Conservation (phyloP, 2,797 vertebrate genomes). For the Bufotes viridis region DNA sequence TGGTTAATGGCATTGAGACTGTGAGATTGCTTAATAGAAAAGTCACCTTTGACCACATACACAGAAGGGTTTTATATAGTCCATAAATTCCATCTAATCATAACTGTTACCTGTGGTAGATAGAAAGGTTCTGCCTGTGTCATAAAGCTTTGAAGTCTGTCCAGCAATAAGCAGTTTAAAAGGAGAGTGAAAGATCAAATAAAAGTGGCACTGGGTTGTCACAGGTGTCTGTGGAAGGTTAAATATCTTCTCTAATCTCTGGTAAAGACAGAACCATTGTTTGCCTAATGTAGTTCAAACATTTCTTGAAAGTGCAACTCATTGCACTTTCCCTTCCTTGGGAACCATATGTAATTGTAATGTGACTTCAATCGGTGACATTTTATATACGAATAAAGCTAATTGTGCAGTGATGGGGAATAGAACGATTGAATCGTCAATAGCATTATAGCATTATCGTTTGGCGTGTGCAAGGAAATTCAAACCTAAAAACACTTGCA, state of each 20-base stretch:
- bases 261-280: constrained; percentile 45
- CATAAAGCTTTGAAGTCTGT: constrained; percentile 57
- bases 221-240: constrained; percentile 55
- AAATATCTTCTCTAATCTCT: constrained; percentile 41
- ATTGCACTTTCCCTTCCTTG: constrained; percentile 39
- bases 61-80: constrained; percentile 54
- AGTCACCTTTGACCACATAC: constrained; percentile 47
- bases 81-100: constrained; percentile 55
- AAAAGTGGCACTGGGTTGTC: constrained; percentile 55
- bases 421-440: neutral
- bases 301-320: constrained; percentile 30
- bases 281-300: constrained; percentile 6
- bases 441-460: neutral
- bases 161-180: constrained; percentile 53
- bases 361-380: neutral
- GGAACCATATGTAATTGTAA: constrained; percentile 25
- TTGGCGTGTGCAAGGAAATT: no score
- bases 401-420: neutral
- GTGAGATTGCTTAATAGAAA: constrained; percentile 26
- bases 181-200: constrained; percentile 59
- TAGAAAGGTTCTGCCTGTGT: constrained; percentile 48
- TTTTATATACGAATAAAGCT: neutral
- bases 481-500: no score
- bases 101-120: constrained; percentile 53
- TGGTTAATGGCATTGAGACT: neutral